phyloP scores from a whole-genome alignment of 2,113 vertebrate species.

The Callionymus lyra region DNA sequence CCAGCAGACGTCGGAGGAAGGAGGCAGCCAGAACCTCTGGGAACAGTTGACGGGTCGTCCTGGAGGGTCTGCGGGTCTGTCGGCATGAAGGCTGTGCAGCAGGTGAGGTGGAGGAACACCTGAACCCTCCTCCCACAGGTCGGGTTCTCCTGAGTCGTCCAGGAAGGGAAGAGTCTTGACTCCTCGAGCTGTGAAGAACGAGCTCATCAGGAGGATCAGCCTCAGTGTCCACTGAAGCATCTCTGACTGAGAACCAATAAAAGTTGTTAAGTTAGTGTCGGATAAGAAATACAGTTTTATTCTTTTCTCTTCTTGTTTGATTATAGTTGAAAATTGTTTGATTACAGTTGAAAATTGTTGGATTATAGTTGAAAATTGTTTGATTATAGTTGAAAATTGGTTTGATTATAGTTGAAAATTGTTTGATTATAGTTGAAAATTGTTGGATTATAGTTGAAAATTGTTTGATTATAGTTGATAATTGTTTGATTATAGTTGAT shows the following conservation, averaged over 20 bases:
- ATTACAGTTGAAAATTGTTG: too few relatives aligned
- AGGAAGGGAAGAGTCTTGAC: conserved; percentile 3
- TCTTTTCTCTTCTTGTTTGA: too few relatives aligned
- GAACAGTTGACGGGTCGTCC: conserved; percentile 59
- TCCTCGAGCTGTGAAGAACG: conserved; percentile 21
- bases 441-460: too few relatives aligned
- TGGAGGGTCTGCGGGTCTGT: conserved; percentile 56
- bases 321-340: too few relatives aligned
- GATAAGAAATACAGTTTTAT: too few relatives aligned
- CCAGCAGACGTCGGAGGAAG: conserved; percentile 58
- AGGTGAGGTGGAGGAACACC: conserved; percentile 57
- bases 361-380: too few relatives aligned
- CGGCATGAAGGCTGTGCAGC: conserved; percentile 62
- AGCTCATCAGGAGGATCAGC: conserved; percentile 45
- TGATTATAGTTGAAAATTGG: too few relatives aligned
- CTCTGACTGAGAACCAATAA: conserved; percentile 18
- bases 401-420: too few relatives aligned
- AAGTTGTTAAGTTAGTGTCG: background rate
- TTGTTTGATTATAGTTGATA: too few relatives aligned
- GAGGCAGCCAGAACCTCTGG: conserved; percentile 66
- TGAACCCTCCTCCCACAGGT: conserved; percentile 61
- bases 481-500: too few relatives aligned
- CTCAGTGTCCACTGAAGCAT: conserved; percentile 39
- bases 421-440: too few relatives aligned
- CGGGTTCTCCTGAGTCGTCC: conserved; percentile 22